Percentiles rank a stretch among this genome's conserved stretches.
These are phyloP conservation scores for Cercopithecus petaurista DNA, from an alignment of 2,797 vertebrate species.

Conservation along the genomic window DNA sequence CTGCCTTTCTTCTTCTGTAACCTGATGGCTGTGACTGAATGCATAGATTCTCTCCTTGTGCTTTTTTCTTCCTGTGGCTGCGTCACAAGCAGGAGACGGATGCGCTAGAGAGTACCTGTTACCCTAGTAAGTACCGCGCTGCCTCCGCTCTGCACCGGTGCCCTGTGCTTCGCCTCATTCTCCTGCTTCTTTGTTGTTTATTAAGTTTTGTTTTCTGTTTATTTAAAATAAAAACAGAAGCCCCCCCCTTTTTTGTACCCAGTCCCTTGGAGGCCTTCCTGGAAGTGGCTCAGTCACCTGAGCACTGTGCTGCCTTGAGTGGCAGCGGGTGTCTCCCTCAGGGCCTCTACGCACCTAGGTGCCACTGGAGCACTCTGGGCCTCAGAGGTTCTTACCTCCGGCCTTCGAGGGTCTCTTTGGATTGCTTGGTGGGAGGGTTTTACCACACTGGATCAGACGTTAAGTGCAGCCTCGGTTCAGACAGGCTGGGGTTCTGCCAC, in stretches of 20 bases:
- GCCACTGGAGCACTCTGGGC: neutral
- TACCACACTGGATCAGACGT: neutral
- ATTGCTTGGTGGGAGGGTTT: neutral
- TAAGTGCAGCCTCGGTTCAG: neutral
- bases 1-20: constrained; percentile 91
- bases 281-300: neutral
- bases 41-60: constrained; percentile 99
- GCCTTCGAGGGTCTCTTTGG: neutral
- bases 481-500: neutral
- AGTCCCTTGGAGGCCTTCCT: constrained; percentile 36
- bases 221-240: neutral
- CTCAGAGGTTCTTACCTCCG: neutral
- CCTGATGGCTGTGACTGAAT: constrained; percentile 95
- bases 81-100: constrained; percentile 98
- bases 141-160: constrained; percentile 40
- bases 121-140: constrained; percentile 98
- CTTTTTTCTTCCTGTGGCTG: constrained; percentile 99
- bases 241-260: neutral
- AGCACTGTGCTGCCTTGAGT: neutral
- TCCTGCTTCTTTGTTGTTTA: constrained; percentile 82
- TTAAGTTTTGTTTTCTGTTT: constrained; percentile 55
- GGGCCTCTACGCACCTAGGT: rapidly evolving
- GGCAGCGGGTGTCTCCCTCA: neutral
- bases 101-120: constrained; percentile 99
- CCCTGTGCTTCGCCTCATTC: constrained; percentile 88